Evolutionary conservation across 2,113 vertebrate genomes (phyloP).

Genomic region (Lonchura striata): DNA sequence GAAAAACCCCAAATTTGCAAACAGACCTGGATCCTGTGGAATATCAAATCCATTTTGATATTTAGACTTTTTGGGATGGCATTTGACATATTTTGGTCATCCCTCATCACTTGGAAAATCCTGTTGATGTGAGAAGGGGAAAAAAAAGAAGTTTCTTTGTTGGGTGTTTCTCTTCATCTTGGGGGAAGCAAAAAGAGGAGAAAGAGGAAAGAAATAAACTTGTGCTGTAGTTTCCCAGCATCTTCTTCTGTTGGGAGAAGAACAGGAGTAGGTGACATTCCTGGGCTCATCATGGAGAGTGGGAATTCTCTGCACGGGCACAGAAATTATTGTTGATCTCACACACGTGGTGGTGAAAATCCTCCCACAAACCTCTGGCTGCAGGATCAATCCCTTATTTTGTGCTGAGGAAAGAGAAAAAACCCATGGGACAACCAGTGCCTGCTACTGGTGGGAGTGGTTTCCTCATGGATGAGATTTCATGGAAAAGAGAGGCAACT

Average conservation of each 20-base stretch:
- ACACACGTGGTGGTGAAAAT: neutral
- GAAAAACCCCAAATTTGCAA: neutral
- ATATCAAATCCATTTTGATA: neutral
- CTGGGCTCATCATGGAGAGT: fast-evolving
- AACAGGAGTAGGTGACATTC: neutral
- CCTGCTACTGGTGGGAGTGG: neutral
- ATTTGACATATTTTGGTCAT: neutral
- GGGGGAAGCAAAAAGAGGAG: neutral
- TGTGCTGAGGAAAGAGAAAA: neutral
- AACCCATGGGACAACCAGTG: neutral
- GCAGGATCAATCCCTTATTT: neutral
- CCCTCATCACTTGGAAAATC: neutral
- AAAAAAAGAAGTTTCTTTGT: neutral
- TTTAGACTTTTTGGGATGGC: neutral
- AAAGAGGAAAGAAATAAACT: neutral
- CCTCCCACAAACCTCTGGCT: neutral
- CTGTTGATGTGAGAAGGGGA: neutral
- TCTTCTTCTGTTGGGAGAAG: neutral
- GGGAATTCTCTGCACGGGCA: neutral
- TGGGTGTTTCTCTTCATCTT: neutral
- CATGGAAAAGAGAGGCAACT: neutral
- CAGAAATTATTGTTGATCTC: neutral
- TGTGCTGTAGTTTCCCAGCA: neutral
- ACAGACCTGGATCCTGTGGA: too few relatives aligned
- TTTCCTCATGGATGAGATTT: neutral